Base-by-base conservation (phyloP, 2,113 vertebrate genomes). In the Craseonycteris thonglongyai region DNA sequence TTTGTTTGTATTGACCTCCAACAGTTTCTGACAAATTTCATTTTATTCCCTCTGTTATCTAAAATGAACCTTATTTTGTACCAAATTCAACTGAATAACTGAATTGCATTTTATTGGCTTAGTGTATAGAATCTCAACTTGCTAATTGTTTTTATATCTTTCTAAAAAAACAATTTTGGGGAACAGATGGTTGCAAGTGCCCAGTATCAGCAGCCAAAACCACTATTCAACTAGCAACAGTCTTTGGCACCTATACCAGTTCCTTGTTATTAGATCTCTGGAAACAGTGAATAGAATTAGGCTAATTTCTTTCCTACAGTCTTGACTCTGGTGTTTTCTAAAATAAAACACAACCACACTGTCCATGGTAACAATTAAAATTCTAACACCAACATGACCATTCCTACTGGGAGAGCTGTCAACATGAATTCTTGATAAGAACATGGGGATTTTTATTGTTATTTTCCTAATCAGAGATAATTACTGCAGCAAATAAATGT, bases 71-170 rank as follows among this genome's bases (percentile, higher is more conserved):
- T 93, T 58, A 56, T 80, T 97, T 97, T 95, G 66, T n/a, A 95
- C 30, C 22, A 61, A 81, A 93, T 93, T 95, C 84, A 90, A 92
- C 49, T 54, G 65, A 94, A 84, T 66, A 90, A 92, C 49, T 54
- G 65, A 94, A 84, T 66, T 97, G 49, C 66, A 78, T 93, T 90
- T 96, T 95, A 22, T 81, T 94, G 96, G 93, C 91, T 93, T 81
- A 4, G 30, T 93, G 59, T 90, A 76, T 81, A 68, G 42, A 94
- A 95, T 72, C 93, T 81, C 68, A 88, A 97, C 75, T 95, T 82
- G 59, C 59, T 97, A 93, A 97, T 97, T 94, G 85, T 95, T 96
- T 97, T 96, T 85, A 92, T 85, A 95, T 94, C 81, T 96, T 92
- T 42, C 66, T 84, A 85, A 83, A 95, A 95, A 88, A 78, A 84